Conservation (phyloP, 2,888 invertebrate genomes). For the Endotricha flammealis region DNA sequence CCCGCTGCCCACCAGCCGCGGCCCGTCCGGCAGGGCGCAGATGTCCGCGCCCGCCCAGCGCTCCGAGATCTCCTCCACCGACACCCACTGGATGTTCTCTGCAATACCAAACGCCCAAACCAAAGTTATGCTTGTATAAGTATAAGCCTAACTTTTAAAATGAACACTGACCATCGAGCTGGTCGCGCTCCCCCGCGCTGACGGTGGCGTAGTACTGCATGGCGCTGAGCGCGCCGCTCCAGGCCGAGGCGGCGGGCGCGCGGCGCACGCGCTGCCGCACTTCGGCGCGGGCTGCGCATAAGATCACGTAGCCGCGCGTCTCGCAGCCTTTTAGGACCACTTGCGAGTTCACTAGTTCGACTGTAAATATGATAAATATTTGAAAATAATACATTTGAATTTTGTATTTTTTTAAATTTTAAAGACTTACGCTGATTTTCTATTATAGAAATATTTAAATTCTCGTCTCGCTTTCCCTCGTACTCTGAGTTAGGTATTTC, state of each 20-base stretch:
- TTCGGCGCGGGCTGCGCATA: conserved; percentile 97
- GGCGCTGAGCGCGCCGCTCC: conserved; percentile 93
- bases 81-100: conserved; percentile 98
- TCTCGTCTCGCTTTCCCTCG: too few species aligned
- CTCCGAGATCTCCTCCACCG: conserved; percentile 94
- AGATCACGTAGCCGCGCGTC: conserved; percentile 97
- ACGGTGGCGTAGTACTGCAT: conserved; percentile 99
- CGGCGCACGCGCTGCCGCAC: conserved; percentile 94
- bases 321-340: conserved; percentile 97
- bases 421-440: too few species aligned
- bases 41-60: conserved; percentile 84
- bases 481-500: too few species aligned
- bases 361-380: too few species aligned
- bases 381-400: too few species aligned
- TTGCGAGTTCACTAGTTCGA: conserved; percentile 95
- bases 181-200: conserved; percentile 86
- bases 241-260: conserved; percentile 90
- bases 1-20: conserved; percentile 94
- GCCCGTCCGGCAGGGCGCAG: conserved; percentile 89
- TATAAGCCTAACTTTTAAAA: neutral
- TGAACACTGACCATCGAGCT: conserved; percentile 70
- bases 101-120: conserved; percentile 19
- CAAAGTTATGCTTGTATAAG: too few species aligned
- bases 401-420: too few species aligned
- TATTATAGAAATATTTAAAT: too few species aligned